These are phyloP conservation scores for Ancistrus triradiatus DNA, from an alignment of 2,113 vertebrate species.

Conservation along the genomic window DNA sequence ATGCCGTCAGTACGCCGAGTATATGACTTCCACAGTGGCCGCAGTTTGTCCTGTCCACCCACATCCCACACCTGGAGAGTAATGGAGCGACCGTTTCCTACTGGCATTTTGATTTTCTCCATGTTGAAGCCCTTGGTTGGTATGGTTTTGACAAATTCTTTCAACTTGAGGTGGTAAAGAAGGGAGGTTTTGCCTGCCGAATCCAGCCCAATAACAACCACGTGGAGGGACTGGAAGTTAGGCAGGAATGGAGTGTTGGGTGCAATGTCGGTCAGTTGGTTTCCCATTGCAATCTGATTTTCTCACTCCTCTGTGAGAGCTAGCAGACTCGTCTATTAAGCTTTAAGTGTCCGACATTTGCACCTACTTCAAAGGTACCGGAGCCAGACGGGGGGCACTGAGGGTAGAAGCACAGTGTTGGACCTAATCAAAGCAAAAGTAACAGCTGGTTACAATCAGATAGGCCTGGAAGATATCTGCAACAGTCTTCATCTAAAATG, in stretches of 20 bases:
- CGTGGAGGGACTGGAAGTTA: conserved; percentile 77
- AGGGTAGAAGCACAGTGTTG: conserved; percentile 32
- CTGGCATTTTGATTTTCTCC: conserved; percentile 80
- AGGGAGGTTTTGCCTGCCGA: conserved; percentile 84
- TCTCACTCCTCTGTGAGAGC: conserved; percentile 56
- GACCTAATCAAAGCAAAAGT: conserved; percentile 61
- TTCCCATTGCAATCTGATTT: conserved; percentile 72
- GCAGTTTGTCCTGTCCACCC: conserved; percentile 86
- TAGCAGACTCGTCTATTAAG: conserved; percentile 45
- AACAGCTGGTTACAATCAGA: conserved; percentile 40
- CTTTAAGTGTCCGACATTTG: conserved; percentile 57
- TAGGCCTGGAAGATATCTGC: conserved; percentile 16
- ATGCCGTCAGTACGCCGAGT: conserved; percentile 82
- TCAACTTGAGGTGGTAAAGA: conserved; percentile 83
- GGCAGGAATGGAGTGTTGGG: conserved; percentile 76
- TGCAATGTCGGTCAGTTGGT: conserved; percentile 82
- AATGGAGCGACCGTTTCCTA: conserved; percentile 72
- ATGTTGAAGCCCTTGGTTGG: conserved; percentile 90
- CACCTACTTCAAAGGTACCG: conserved; percentile 47
- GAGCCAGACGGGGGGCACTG: conserved; percentile 45
- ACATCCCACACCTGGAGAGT: conserved; percentile 91
- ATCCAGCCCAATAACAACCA: conserved; percentile 84
- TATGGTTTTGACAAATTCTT: conserved; percentile 85
- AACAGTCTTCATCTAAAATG: background rate
- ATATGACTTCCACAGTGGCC: conserved; percentile 87